Evolutionary conservation across 1,140 invertebrate species (phyloP), one percentile per base, ranked within the genome.

Genomic region (Drosophila rufa): DNA sequence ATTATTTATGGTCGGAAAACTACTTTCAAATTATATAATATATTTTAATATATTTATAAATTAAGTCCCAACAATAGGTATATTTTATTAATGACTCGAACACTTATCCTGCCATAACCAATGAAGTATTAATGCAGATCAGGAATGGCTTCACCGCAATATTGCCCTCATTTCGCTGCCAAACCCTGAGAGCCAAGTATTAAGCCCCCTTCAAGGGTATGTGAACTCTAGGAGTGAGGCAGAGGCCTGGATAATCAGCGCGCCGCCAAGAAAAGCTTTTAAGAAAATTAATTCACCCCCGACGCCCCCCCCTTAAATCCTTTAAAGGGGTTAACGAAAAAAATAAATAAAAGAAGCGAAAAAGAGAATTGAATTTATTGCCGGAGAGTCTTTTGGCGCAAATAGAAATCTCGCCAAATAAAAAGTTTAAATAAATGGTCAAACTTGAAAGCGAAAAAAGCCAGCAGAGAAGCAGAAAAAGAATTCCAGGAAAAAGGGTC

Each of bases 281-380:
- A 90, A 90, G 85, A 90, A 90, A 90, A 90, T 90, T 90, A 90
- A 90, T 90, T 90, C 81, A 58, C 70, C 80, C 82, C 82, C 75
- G 30, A 30, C 27, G 6, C 27, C 60, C 75, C 84, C 64, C 75
- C 84, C 68, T 45, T 30, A 5, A 33, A 25, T 45, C 38, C 11
- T 36, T 19, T 38, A 67, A 89, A 89, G 80, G 83, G 83, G 80
- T 87, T 89, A 87, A 89, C 53, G 43, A 56, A 45, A 30, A 22
- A 19, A 19, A n/a, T 3, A 67, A 78, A 75, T 70, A 76, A 79
- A 79, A 58, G 36, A 46, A 33, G 38, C 38, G 53, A 69, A 65
- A 75, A 66, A 33, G 62, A 51, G 77, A 73, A 62, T 59, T 84
- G 68, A 84, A 86, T 86, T 86, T 86, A 89, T 87, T 80, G 77